These are phyloP conservation scores for Carduelis carduelis DNA, from an alignment of 2,797 vertebrate species.

Conservation along the genomic window DNA sequence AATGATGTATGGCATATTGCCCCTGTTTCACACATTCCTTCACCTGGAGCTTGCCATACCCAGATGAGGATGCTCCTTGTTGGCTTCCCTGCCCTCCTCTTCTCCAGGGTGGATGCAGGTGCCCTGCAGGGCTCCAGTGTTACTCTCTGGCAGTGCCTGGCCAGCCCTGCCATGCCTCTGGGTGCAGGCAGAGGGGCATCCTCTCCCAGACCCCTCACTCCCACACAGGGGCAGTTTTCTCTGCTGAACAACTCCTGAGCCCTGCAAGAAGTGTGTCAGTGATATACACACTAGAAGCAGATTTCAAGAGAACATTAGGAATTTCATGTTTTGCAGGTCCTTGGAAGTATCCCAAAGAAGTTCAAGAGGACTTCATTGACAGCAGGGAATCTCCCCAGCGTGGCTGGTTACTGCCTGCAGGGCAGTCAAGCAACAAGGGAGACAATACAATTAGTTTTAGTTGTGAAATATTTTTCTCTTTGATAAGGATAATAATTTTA, in stretches of 20 bases:
- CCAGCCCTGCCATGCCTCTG: background rate
- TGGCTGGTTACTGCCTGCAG: background rate
- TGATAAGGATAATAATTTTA: background rate
- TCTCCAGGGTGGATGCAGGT: rapidly evolving
- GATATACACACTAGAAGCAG: background rate
- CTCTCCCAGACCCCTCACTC: background rate
- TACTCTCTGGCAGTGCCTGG: rapidly evolving
- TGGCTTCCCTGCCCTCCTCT: background rate
- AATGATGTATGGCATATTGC: background rate
- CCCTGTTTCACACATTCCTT: background rate
- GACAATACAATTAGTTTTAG: background rate
- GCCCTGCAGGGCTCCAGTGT: rapidly evolving
- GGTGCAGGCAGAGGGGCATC: rapidly evolving
- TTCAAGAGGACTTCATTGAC: background rate
- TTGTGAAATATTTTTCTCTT: background rate
- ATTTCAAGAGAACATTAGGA: background rate
- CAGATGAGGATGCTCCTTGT: background rate
- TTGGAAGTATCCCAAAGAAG: background rate
- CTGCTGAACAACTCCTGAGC: background rate
- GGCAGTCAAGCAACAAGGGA: background rate
- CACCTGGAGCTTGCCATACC: background rate
- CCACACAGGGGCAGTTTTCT: background rate
- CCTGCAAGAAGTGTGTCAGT: background rate
- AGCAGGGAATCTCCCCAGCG: background rate
- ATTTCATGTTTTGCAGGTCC: background rate